Conservation (phyloP, 2,113 vertebrate species). For the Bubalus kerabau region DNA sequence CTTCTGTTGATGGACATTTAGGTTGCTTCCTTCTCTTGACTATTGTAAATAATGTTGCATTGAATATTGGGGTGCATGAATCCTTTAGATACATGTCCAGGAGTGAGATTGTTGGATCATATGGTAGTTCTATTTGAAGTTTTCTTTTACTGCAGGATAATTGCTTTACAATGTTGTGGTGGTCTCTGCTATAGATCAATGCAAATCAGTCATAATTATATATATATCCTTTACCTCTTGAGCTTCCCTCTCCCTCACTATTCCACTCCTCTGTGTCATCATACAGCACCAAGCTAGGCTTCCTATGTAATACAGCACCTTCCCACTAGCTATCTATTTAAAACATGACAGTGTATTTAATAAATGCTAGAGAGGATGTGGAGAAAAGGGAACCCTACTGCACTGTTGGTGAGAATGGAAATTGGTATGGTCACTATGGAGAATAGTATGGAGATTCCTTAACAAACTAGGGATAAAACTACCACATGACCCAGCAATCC, state of each 20-base stretch:
- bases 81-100: background rate
- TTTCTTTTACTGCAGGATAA: background rate
- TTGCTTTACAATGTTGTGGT: background rate
- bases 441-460: background rate
- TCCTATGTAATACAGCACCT: background rate
- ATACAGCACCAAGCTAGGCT: background rate
- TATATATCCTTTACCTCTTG: no score
- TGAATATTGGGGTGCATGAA: background rate
- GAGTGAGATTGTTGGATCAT: background rate
- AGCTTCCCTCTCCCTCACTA: no score
- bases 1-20: background rate
- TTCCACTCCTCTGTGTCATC: background rate
- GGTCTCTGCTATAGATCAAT: background rate
- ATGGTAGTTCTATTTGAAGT: background rate
- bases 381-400: background rate
- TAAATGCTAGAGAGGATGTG: background rate
- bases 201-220: background rate
- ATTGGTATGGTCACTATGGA: background rate
- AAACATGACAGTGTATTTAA: background rate
- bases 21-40: background rate
- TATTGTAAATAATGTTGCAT: background rate
- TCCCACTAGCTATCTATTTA: background rate
- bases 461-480: background rate
- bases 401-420: background rate
- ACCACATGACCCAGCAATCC: background rate